Base-by-base conservation (phyloP, 2,888 invertebrate species). In the Sinotaia quadrata region DNA sequence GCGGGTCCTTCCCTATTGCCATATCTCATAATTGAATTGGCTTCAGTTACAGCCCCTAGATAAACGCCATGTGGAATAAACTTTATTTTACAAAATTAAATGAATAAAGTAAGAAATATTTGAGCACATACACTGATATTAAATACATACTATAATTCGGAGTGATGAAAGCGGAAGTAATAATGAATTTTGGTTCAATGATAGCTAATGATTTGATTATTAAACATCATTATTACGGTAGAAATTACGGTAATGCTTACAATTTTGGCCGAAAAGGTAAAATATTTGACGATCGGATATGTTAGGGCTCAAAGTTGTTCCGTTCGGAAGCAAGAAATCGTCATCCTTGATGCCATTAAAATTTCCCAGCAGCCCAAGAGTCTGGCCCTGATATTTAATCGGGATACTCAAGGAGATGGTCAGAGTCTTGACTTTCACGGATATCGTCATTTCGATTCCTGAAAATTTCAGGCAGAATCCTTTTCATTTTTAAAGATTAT, bases 361-460 rank as follows among this genome's bases (percentile, higher is more conserved):
- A 44, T 68, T 73, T 15, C 73, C 71, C 58, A 74, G 41, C 31
- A 74, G 58, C 18, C 73, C 73, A 29, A 15, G 71, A 7, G 67
- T 54, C 47, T 52, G 29, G 2, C 27, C 41, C 36, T 21, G 18
- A 18, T 56, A 71, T 2, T 52, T 51, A 4, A 8, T 15, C 47
- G 33, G 49, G 18, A 74, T 0, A 2, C 47, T 60, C 8, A 69
- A 41, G n/a, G 51, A 12, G 29, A 69, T 51, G 4, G 57, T 67
- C 37, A 72, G 58, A 0, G 69, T 36, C 10, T 58, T 62, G 3
- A 44, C 10, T 1, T 24, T 47, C 8, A 56, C 18, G 1, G 47
- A 47, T 15, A 72, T 49, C 5, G 51, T 33, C 5, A 72, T 12
- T 2, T 52, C 52, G 36, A 69, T 57, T 4, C 59, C 72, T 72